Evolutionary conservation across 2,113 vertebrate species (phyloP), one percentile per base, ranked within the genome.

Genomic region (Rissa tridactyla): DNA sequence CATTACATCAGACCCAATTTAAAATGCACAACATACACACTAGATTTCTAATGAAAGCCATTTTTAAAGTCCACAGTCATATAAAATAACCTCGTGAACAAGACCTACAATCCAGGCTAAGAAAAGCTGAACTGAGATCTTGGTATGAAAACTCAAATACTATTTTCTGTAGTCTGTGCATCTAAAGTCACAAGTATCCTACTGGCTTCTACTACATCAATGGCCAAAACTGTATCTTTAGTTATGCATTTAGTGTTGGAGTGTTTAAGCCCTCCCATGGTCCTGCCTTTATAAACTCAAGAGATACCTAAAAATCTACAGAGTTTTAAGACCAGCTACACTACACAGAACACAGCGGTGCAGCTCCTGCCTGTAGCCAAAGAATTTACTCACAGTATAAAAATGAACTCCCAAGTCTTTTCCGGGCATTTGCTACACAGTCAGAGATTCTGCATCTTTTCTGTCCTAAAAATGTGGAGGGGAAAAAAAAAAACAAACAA

Each of bases 61-160:
- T 29, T 47, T 70, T 16, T 29, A 3, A 90, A 49, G 23, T 26
- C 29, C 62, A 32, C 20, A 32, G 44, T 5, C 69, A 34, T 3
- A 14, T 3, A 25, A 11, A 13, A 47, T 11, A 52, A 19, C 10
- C 49, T 17, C 5, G 1, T 16, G 52, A 54, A 21, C 8, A 54
- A 57, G 51, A 46, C 13, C 44, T 40, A 36, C 4, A 25, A 15
- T 8, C 17, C 15, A 13, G 49, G 32, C 4, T 29, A 36, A n/a
- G 40, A 42, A 75, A 70, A 49, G 58, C 47, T 20, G 54, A 76
- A 5, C n/a, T 0, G 12, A 72, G 30, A 25, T 8, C 51, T 55
- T 11, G 1, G 1, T 0, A 8, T 3, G 21, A 42, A 65, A 23
- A 49, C 7, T 13, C 14, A 30, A 57, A 26, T 4, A 13, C 4